Conservation (phyloP, 2,888 invertebrate genomes). For the Acleris holmiana region DNA sequence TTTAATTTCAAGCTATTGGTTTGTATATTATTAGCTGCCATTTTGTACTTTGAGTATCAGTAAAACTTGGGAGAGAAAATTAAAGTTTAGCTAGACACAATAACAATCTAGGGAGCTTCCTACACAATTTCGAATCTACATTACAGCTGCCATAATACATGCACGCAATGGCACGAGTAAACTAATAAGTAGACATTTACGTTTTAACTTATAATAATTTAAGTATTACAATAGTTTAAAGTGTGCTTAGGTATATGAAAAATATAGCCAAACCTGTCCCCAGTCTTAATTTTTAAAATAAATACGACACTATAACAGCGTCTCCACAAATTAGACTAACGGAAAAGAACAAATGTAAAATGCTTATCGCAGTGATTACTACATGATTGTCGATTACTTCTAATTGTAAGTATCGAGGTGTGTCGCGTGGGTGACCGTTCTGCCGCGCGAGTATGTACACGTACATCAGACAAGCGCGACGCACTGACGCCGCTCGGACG, state of each 20-base stretch:
- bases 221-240: conserved; percentile 36
- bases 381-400: conserved; percentile 24
- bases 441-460: conserved; percentile 8
- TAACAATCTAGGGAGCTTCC: conserved; percentile 46
- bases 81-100: conserved; percentile 19
- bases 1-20: conserved; percentile 54
- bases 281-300: conserved; percentile 39
- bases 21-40: conserved; percentile 69
- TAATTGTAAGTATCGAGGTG: conserved; percentile 36
- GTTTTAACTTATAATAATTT: conserved; percentile 7
- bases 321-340: conserved; percentile 41
- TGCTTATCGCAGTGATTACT: conserved; percentile 44
- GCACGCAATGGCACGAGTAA: conserved; percentile 59
- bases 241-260: conserved; percentile 37
- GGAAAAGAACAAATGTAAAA: conserved; percentile 42
- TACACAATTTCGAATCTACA: conserved; percentile 55
- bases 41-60: conserved; percentile 59
- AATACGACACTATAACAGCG: conserved; percentile 30
- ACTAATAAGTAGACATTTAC: conserved; percentile 40
- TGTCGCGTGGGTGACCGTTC: conserved; percentile 26
- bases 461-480: conserved; percentile 8
- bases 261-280: conserved; percentile 49
- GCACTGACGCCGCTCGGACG: conserved; percentile 45
- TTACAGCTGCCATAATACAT: conserved; percentile 71
- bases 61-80: conserved; percentile 1